Evolutionary conservation across 2,888 invertebrate genomes (phyloP).

Genomic region (Drosophila fulvimacula): DNA sequence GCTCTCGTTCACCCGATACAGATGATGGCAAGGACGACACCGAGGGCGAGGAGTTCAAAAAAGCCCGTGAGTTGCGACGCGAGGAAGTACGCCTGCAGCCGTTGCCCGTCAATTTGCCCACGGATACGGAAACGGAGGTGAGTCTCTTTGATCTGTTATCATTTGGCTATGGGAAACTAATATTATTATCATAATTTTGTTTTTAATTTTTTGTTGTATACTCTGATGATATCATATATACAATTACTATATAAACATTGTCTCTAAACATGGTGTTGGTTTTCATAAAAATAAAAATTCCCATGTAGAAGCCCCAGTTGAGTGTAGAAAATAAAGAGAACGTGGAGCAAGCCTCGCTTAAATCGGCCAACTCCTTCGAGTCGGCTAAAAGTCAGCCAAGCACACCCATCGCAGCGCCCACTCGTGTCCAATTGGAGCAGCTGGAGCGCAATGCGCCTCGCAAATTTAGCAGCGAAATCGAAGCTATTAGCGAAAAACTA

Average conservation of each 20-base stretch:
- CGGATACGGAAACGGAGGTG: slow-evolving; percentile 91
- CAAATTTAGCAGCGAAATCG: slow-evolving; percentile 82
- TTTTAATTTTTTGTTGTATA: slow-evolving; percentile 56
- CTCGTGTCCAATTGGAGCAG: slow-evolving; percentile 81
- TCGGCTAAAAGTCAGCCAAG: slow-evolving; percentile 63
- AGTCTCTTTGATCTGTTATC: slow-evolving; percentile 64
- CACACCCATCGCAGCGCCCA: slow-evolving; percentile 43
- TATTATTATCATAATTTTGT: slow-evolving; percentile 69
- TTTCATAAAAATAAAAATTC: slow-evolving; percentile 48
- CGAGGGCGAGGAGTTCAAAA: slow-evolving; percentile 89
- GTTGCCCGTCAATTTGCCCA: slow-evolving; percentile 87
- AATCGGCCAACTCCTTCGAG: slow-evolving; percentile 72
- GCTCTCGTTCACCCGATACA: slow-evolving; percentile 23
- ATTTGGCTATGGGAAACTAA: slow-evolving; percentile 63
- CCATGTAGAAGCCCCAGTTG: slow-evolving; percentile 46
- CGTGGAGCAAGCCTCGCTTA: slow-evolving; percentile 58
- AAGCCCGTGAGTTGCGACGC: slow-evolving; percentile 88
- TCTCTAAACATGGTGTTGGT: slow-evolving; percentile 76
- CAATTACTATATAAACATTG: slow-evolving; percentile 40
- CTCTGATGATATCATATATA: slow-evolving; percentile 38
- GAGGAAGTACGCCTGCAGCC: slow-evolving; percentile 89
- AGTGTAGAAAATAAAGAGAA: slow-evolving; percentile 71
- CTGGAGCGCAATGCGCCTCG: slow-evolving; percentile 81
- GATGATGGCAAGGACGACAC: slow-evolving; percentile 89
- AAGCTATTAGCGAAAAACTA: slow-evolving; percentile 84